Conservation (phyloP, 2,888 invertebrate genomes). For the Cosmopolites sordidus region DNA sequence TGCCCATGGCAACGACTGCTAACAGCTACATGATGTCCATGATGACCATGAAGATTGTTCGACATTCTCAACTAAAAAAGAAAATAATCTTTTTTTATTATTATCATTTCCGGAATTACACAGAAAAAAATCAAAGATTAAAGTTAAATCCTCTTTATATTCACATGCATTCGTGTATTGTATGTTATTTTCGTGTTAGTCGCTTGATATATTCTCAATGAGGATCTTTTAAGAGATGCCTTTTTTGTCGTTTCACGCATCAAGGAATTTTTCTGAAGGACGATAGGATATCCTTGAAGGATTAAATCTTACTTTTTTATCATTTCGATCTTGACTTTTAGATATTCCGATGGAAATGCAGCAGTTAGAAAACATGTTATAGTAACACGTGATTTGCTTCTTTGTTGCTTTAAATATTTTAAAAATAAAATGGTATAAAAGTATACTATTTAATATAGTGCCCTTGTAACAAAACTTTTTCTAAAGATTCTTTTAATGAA, state of each 20-base stretch:
- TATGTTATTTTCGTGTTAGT: slow-evolving; percentile 11
- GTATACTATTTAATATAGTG: no score
- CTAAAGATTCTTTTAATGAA: no score
- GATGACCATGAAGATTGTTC: slow-evolving; percentile 52
- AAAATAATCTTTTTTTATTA: slow-evolving; percentile 24
- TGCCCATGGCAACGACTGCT: slow-evolving; percentile 47
- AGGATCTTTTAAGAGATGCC: slow-evolving; percentile 5
- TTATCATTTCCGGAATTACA: background rate
- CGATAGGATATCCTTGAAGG: background rate
- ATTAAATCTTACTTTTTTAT: background rate
- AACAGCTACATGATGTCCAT: slow-evolving; percentile 42
- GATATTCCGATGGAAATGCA: no score
- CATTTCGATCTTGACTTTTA: background rate
- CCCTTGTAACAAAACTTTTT: no score
- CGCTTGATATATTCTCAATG: slow-evolving; percentile 13
- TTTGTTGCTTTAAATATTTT: no score
- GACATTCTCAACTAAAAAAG: slow-evolving; percentile 58
- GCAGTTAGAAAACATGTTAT: no score
- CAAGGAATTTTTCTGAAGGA: background rate
- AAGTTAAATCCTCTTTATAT: no score
- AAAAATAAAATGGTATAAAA: no score
- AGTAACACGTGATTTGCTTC: no score
- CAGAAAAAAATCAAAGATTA: slow-evolving; percentile 8
- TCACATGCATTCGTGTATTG: background rate
- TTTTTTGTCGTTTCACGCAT: background rate